Percentiles rank a stretch among this genome's conserved stretches.
phyloP scores from a whole-genome alignment of 2,888 invertebrate species.

The Nephrotoma flavescens region DNA sequence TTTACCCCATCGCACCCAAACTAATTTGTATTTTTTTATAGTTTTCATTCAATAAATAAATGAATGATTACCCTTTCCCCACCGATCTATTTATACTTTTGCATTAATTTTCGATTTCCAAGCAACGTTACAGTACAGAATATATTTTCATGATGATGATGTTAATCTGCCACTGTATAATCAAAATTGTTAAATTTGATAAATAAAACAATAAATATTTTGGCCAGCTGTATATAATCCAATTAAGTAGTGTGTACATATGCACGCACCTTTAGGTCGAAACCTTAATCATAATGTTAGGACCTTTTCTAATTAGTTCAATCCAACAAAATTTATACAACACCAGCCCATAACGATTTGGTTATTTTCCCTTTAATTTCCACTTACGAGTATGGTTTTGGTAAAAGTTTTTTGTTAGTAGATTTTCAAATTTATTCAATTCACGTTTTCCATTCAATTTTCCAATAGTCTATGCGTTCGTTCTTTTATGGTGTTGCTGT shows the following conservation, averaged over 20 bases:
- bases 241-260: not conserved
- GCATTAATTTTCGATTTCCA: not conserved
- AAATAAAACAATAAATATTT: not conserved
- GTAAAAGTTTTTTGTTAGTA: not conserved
- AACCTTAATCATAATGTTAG: not conserved
- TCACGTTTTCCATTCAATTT: not conserved
- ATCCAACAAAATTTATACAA: not conserved
- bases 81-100: not conserved
- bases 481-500: not conserved
- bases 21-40: not conserved
- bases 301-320: not conserved
- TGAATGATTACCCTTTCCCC: not conserved
- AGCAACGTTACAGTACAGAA: not conserved
- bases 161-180: not conserved
- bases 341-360: not conserved
- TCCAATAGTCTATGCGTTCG: not conserved
- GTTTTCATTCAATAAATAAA: not conserved
- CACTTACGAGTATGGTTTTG: not conserved
- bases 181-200: not conserved
- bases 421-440: not conserved
- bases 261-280: not conserved
- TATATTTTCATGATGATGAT: not conserved
- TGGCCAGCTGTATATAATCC: not conserved
- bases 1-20: not conserved
- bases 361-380: not conserved